Base-by-base conservation (phyloP, 53 echinoderm and acorn worm genomes). In the Henricia sp. region DNA sequence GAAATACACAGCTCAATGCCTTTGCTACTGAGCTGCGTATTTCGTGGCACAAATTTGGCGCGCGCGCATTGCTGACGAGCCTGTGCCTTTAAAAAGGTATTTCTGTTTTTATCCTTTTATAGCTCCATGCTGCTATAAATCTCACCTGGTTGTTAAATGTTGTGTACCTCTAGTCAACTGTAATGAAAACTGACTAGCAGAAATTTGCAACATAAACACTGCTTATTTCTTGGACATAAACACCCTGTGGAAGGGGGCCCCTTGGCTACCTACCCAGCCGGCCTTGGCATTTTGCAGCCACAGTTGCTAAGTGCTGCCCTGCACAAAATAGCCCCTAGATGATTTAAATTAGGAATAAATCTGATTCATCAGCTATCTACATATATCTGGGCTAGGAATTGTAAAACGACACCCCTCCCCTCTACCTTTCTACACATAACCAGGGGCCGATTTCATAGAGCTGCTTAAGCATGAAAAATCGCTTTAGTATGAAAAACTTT, bases 261-360 rank as follows among this genome's bases (percentile, higher is more conserved):
- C 36, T 64, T 35, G 29, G 64, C n/a, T n/a, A n/a, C n/a, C n/a
- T n/a, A n/a, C n/a, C n/a, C n/a, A n/a, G n/a, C n/a, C n/a, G 54
- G 54, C 53, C 73, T 73, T 73, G 73, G 73, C 73, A 73, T 73
- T 73, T 73, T 37, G 37, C 33, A n/a, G 68, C 20, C 68, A 4
- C 17, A 52, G 52, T 36, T 35, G 50, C 37, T 12, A 52, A 52
- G 54, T 36, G 9, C 52, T 53, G 73, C 73, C 54, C 52, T 37
- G 3, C 52, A 9, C 1, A 54, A 73, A 73, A 34, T 34, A 54
- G 52, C 73, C 38, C 1, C 24, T 29, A 54, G 52, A 60, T 73
- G 54, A 54, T 53, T 73, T 73, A 73, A 53, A 73, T 73, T 73
- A 52, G 34, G 23, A 51, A 44, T 50, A 72, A 72, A 50, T 72